Evolutionary conservation across 2,797 vertebrate genomes (phyloP).

Genomic region (Melanogrammus aeglefinus): DNA sequence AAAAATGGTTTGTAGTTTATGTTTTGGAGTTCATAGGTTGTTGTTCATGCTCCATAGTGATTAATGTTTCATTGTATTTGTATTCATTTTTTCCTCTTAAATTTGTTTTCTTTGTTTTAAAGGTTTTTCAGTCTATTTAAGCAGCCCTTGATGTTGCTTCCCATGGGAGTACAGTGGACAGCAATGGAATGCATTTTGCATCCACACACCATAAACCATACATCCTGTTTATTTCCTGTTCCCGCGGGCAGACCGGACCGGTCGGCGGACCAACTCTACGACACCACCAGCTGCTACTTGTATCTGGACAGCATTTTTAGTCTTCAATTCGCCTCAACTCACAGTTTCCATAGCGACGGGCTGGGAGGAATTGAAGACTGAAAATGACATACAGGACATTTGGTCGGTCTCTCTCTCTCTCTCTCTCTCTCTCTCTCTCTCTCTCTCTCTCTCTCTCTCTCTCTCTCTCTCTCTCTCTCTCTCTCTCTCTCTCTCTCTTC

Average conservation of each 20-base stretch:
- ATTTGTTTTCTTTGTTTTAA: no score
- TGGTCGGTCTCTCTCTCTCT: slow-evolving; percentile 40
- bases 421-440: not conserved
- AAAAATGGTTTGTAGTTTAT: not conserved
- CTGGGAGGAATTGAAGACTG: slow-evolving; percentile 91
- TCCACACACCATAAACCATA: not conserved
- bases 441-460: slow-evolving; percentile 1
- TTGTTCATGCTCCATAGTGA: not conserved
- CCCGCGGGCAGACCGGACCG: not conserved
- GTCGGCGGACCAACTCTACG: slow-evolving; percentile 33
- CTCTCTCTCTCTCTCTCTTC: not conserved
- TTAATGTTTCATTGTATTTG: not conserved
- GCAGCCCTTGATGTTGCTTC: no score
- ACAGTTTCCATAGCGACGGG: slow-evolving; percentile 84
- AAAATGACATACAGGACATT: slow-evolving; percentile 87
- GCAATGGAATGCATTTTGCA: not conserved
- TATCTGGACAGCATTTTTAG: slow-evolving; percentile 89
- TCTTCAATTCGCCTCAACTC: slow-evolving; percentile 90
- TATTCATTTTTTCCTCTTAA: not conserved
- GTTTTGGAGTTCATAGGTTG: no score
- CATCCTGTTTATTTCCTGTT: not conserved
- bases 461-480: slow-evolving; percentile 30
- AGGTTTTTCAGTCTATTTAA: no score
- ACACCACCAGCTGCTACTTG: slow-evolving; percentile 69
- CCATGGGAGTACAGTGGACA: not conserved